A percentile compares a stretch with the other conserved stretches of the same genome.
Evolutionary conservation across 1,140 invertebrate genomes (phyloP).

Genomic region (Dinothrombium tinctorium): DNA sequence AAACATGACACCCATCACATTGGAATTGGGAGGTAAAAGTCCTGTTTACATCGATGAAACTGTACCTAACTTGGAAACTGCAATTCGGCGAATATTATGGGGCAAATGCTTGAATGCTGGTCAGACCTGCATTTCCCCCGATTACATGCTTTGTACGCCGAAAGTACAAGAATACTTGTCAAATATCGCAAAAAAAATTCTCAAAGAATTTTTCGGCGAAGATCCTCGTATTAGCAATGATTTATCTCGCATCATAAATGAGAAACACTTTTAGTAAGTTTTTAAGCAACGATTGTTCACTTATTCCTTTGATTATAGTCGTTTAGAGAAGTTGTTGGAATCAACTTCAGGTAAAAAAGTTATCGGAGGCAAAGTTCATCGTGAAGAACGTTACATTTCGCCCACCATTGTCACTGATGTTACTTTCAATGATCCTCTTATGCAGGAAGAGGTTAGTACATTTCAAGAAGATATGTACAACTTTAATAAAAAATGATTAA

Average conservation of each 20-base stretch:
- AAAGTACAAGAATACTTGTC: conserved; percentile 27
- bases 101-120: conserved; percentile 82
- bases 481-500: too few relatives aligned
- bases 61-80: conserved; percentile 37
- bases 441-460: conserved; percentile 23
- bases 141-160: conserved; percentile 75
- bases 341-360: conserved; percentile 14
- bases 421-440: conserved; percentile 17
- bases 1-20: conserved; percentile 71
- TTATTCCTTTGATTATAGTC: too few relatives aligned
- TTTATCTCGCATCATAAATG: conserved; percentile 61
- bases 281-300: too few relatives aligned
- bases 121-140: conserved; percentile 93
- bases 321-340: conserved; percentile 5
- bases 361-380: conserved; percentile 21
- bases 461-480: too few relatives aligned
- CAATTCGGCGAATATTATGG: conserved; percentile 67
- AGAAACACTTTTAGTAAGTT: conserved; percentile 46
- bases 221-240: conserved; percentile 53
- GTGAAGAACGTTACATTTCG: conserved; percentile 18
- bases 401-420: conserved; percentile 23
- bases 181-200: conserved; percentile 23
- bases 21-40: conserved; percentile 80
- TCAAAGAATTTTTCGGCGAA: conserved; percentile 65
- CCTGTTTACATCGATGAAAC: conserved; percentile 62